These are phyloP conservation scores for Argyresthia goedartella DNA, from an alignment of 2,888 invertebrate genomes.

Conservation along the genomic window DNA sequence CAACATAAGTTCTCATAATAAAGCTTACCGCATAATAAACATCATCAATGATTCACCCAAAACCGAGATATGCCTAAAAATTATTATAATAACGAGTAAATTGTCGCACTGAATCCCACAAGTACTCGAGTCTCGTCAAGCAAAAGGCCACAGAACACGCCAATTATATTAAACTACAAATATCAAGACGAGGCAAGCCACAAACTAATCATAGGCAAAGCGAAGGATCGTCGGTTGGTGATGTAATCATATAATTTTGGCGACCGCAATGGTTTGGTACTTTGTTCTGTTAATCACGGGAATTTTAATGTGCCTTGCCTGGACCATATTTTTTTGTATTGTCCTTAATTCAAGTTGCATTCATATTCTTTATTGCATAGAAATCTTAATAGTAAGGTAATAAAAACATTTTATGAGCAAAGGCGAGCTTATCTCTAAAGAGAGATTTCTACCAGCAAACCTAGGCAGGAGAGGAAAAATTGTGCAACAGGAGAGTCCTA, in stretches of 20 bases:
- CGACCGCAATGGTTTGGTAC: conserved; percentile 2
- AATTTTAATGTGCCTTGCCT: neutral
- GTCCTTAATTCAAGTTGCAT: too few species aligned
- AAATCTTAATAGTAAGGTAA: too few species aligned
- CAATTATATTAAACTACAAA: neutral
- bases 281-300: neutral
- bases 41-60: neutral
- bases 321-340: too few species aligned
- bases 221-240: neutral
- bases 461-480: too few species aligned
- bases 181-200: conserved; percentile 1
- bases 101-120: neutral
- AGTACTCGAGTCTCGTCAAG: too few species aligned
- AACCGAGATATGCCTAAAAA: neutral
- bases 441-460: too few species aligned
- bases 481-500: too few species aligned
- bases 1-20: neutral
- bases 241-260: conserved; percentile 2
- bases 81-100: neutral
- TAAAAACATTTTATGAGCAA: too few species aligned
- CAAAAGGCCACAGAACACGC: neutral
- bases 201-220: neutral
- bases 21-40: neutral
- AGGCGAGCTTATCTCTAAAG: too few species aligned
- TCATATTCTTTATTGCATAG: too few species aligned